A percentile compares a stretch with the other conserved stretches of the same genome.
Evolutionary conservation across 2,113 vertebrate genomes (phyloP).

Genomic region (Riparia riparia): DNA sequence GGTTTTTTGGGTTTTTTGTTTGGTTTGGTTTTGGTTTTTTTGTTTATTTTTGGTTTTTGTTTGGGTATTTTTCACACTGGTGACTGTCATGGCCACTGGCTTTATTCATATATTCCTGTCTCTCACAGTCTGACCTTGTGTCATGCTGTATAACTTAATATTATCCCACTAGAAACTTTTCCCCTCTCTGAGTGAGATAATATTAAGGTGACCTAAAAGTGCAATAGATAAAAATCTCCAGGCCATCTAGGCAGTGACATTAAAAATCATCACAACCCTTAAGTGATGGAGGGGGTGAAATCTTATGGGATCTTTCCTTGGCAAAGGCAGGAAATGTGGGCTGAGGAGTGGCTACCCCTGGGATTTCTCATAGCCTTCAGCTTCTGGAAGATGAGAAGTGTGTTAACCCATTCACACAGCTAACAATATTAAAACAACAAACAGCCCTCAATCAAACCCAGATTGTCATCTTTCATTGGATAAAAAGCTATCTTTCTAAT

Average conservation of each 20-base stretch:
- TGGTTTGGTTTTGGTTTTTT: too few species aligned
- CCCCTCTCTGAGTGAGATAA: slow-evolving; percentile 61
- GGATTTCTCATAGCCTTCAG: slow-evolving; percentile 35
- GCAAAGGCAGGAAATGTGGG: slow-evolving; percentile 57
- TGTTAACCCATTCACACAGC: slow-evolving; percentile 55
- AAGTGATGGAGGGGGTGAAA: slow-evolving; percentile 53
- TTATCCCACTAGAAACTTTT: slow-evolving; percentile 71
- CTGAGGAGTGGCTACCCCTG: slow-evolving; percentile 36
- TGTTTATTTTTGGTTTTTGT: too few species aligned
- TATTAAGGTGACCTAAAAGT: slow-evolving; percentile 77
- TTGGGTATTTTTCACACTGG: background rate
- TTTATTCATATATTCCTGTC: slow-evolving; percentile 77
- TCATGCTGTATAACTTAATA: slow-evolving; percentile 76
- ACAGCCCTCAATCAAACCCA: slow-evolving; percentile 57
- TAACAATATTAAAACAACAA: slow-evolving; percentile 76
- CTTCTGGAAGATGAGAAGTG: slow-evolving; percentile 43
- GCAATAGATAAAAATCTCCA: slow-evolving; percentile 77
- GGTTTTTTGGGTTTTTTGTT: too few species aligned
- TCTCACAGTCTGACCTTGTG: slow-evolving; percentile 73
- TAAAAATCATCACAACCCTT: slow-evolving; percentile 75
- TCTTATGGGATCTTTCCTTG: slow-evolving; percentile 63
- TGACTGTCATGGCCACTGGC: slow-evolving; percentile 74
- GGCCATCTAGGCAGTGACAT: slow-evolving; percentile 74
- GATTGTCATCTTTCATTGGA: slow-evolving; percentile 60
- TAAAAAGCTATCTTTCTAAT: slow-evolving; percentile 54